Base-by-base conservation (phyloP, 2,113 vertebrate genomes). In the Corynorhinus townsendii region DNA sequence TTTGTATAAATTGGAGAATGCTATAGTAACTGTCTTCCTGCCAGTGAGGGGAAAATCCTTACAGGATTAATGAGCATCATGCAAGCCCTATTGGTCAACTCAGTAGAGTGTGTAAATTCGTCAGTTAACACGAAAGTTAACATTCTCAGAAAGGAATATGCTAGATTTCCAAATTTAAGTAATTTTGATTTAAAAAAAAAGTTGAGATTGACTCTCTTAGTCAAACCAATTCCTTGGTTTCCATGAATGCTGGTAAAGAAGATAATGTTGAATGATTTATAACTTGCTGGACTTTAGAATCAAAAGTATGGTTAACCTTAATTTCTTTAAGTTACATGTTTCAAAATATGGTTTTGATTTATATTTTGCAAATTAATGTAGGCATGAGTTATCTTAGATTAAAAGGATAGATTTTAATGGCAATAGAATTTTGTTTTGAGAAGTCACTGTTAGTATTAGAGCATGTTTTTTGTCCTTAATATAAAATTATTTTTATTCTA, bases 261-360 rank as follows among this genome's bases (percentile, higher is more conserved):
- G 11, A 64, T 73, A 38, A 86, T 69, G 76, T 81, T 49, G 68
- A 88, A 79, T 87, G 52, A 68, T 86, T 82, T 88, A 19, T 62
- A 68, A 68, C 26, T 91, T 68, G 22, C 16, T 87, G n/a, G 28
- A 83, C 26, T 92, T 88, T 20, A 79, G 30, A 86, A 56, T 64
- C 88, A 73, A 92, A 47, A 90, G 40, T 64, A 33, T 17, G 79
- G 19, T 73, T 95, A 79, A 66, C 40, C 24, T 91, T 62, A 79
- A 52, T 94, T 95, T 93, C 16, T 69, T 86, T 76, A 92, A 86
- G 24, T 86, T 19, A 17, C 11, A 52, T 66, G 5, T 92, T 77
- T 80, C 80, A 82, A 95, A 86, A 71, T 77, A 75, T 20, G 75
- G 15, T 86, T 90, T 47, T 83, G 24, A 72, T 54, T 92, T 93